Evolutionary conservation across 2,113 vertebrate genomes (phyloP).

Genomic region (Ivindomyrus marchei): DNA sequence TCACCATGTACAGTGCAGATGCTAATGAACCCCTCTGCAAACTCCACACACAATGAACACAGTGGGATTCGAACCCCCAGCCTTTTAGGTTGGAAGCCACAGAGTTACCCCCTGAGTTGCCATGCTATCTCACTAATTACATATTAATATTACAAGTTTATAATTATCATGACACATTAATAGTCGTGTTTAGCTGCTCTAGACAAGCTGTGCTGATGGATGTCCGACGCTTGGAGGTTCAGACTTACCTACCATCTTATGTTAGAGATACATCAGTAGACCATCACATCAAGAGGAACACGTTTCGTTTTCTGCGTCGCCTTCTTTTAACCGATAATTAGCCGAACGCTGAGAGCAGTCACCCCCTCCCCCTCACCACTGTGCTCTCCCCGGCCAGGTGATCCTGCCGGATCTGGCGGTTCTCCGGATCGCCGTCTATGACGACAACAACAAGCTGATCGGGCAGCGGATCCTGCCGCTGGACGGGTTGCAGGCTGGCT

Average conservation of each 20-base stretch:
- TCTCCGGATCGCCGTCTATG: conserved; percentile 90
- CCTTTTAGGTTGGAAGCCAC: background rate
- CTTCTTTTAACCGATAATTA: background rate
- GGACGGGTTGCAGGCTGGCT: conserved; percentile 94
- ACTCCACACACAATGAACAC: background rate
- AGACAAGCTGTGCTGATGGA: background rate
- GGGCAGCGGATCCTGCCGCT: conserved; percentile 92
- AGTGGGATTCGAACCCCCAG: background rate
- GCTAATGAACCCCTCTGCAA: background rate
- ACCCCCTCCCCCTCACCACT: background rate
- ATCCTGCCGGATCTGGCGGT: conserved; percentile 95
- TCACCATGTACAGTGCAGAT: background rate
- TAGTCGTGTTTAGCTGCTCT: background rate
- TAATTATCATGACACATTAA: background rate
- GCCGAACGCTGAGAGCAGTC: background rate
- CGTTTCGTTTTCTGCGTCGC: background rate
- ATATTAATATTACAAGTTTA: background rate
- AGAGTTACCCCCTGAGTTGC: background rate
- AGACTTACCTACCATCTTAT: background rate
- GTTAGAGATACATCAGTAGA: background rate
- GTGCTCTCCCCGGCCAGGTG: conserved; percentile 59
- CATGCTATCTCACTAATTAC: background rate
- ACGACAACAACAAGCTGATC: conserved; percentile 94
- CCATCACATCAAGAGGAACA: background rate
- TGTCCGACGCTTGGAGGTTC: background rate